Base-by-base conservation (phyloP, 2,888 invertebrate genomes). In the Pristionchus arcanus region DNA sequence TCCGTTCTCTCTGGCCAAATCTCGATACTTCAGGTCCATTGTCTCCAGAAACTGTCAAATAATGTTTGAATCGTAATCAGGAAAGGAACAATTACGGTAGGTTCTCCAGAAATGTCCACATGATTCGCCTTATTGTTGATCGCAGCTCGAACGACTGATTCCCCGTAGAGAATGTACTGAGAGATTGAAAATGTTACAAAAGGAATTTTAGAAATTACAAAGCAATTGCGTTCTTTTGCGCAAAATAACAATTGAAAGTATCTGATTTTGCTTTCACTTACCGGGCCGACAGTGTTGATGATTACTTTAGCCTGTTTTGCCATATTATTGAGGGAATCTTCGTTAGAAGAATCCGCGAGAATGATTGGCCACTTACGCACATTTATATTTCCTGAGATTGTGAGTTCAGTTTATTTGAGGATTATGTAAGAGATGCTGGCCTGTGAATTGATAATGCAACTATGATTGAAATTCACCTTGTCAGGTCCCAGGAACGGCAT, bases 91-190 rank as follows among this genome's bases (percentile, higher is more conserved):
- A 16, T 15, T 63, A 92, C 93, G 31, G 97, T 97, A 0, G 98
- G 97, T 95, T 99, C 98, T 9, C 98, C 98, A 94, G 97, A 97
- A 66, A 99, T 97, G 95, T 99, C 99, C 19, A 99, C 97, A 95
- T 98, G 97, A 96, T 97, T 97, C 0, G 98, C 97, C 90, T 97
- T 97, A 84, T 97, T 96, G 89, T 97, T 97, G 37, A 98, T 96
- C 92, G 98, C 98, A 0, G 98, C 98, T 93, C 97, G 97, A 0
- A 99, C 97, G 13, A 98, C 97, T 7, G 97, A 96, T 95, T 98
- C 98, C 0, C 99, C 99, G 95, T 97, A 97, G 95, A 98, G 97
- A 55, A 96, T 95, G 92, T 96, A 96, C 96, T 96, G 93, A 86
- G 93, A 28, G 42, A 7, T 11, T 7, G 42, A 49, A 7, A 49